Evolutionary conservation across 2,797 vertebrate species (phyloP).

Genomic region (Fistularia commersonii): DNA sequence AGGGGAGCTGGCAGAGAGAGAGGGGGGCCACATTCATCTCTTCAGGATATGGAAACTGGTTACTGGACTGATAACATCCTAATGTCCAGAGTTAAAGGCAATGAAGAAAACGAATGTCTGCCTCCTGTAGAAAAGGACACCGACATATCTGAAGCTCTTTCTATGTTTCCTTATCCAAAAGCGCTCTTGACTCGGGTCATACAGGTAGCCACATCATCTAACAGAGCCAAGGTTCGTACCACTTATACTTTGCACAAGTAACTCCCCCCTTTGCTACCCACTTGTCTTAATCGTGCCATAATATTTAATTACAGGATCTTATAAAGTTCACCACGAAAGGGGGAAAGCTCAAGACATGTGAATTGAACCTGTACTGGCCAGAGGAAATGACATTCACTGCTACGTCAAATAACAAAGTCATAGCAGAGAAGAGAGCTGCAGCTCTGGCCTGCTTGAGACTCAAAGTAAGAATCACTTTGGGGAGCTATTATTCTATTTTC

Average conservation of each 20-base stretch:
- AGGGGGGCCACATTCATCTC: slow-evolving; percentile 5
- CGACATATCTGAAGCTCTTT: slow-evolving; percentile 76
- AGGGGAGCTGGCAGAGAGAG: slow-evolving; percentile 56
- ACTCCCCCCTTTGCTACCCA: too few relatives aligned
- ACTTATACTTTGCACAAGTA: not conserved
- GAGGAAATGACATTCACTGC: slow-evolving; percentile 86
- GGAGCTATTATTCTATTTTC: not conserved
- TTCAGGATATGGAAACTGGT: slow-evolving; percentile 65
- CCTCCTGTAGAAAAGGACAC: slow-evolving; percentile 46
- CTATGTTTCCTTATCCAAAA: slow-evolving; percentile 86
- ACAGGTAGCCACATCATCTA: slow-evolving; percentile 84
- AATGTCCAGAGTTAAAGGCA: slow-evolving; percentile 20
- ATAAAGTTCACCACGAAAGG: slow-evolving; percentile 80
- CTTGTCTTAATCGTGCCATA: too few relatives aligned
- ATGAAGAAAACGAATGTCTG: slow-evolving; percentile 45
- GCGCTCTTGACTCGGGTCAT: slow-evolving; percentile 82
- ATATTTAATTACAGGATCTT: slow-evolving; percentile 68
- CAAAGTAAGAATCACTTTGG: slow-evolving; percentile 72
- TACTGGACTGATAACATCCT: slow-evolving; percentile 45
- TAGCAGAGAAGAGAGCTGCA: slow-evolving; percentile 84
- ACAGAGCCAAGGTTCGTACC: slow-evolving; percentile 74
- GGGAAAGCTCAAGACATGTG: slow-evolving; percentile 82
- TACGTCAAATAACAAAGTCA: slow-evolving; percentile 74
- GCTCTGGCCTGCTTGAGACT: slow-evolving; percentile 90
- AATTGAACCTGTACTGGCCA: slow-evolving; percentile 86